Evolutionary conservation across 2,113 vertebrate genomes (phyloP), one percentile per base, ranked within the genome.

Genomic region (Poecilia latipinna): DNA sequence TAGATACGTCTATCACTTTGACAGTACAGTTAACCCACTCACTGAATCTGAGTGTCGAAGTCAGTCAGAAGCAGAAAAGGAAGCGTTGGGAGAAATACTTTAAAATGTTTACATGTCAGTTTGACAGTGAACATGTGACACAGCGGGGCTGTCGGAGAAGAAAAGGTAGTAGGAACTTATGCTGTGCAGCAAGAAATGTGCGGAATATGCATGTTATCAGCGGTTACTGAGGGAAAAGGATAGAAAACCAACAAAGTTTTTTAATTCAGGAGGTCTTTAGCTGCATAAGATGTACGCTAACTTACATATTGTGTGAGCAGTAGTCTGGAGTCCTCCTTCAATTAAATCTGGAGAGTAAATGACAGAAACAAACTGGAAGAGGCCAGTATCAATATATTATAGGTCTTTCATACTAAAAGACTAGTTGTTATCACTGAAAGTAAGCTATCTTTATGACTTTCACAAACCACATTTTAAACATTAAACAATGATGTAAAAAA

Each of bases 41-140:
- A 15, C 48, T n/a, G 4, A 61, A 73, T 65, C 29, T 70, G 11
- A 72, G 63, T 12, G 44, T 72, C 39, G 39, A 32, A 44, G 65
- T 61, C 72, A 65, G 51, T 57, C 2, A 1, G 60, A 75, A 26
- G 65, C 12, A 44, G 72, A 61, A 60, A 64, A 44, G 3, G 0
- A 29, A 71, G 26, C 65, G 2, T 28, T 61, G 33, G 17, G 37
- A 44, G 64, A 74, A 44, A 73, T 26, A 5, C 3, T 11, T n/a
- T 28, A 60, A n/a, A 69, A 37, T 65, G 28, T 77, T 74, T 60
- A 70, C 24, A 39, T 42, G 29, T 15, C 72, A 68, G n/a, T 63
- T 63, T 80, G 60, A 74, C 32, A 54, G n/a, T 57, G 74, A 15
- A 60, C 35, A 72, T 12, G 26, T 15, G 74, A 65, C 15, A 63